phyloP scores from a whole-genome alignment of 1,140 invertebrate species.

The Drosophila dunni region DNA sequence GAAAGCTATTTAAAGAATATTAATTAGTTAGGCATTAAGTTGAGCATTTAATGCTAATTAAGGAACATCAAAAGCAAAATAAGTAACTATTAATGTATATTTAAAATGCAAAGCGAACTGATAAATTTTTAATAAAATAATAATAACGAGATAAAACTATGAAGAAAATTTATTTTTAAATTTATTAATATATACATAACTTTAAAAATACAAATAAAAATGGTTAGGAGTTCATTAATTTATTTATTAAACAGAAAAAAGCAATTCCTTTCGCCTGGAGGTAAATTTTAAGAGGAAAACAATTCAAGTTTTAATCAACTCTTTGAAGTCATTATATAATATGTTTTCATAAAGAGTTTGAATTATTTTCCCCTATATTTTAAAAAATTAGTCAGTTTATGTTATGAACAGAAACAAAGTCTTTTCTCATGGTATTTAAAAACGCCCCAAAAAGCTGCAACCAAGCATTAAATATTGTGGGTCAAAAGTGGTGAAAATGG shows the following conservation, averaged over 20 bases:
- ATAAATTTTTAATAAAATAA: too few relatives aligned
- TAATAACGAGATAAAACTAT: background rate
- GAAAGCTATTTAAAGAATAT: background rate
- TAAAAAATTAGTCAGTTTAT: conserved; percentile 3
- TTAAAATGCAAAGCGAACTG: too few relatives aligned
- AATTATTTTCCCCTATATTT: background rate
- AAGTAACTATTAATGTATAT: too few relatives aligned
- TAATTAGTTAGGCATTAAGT: conserved; percentile 1
- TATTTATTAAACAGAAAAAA: too few relatives aligned
- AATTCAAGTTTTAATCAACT: conserved; percentile 1
- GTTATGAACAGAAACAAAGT: background rate
- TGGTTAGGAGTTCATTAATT: too few relatives aligned
- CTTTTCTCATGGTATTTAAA: conserved; percentile 13
- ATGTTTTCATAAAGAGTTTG: background rate
- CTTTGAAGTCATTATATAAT: conserved; percentile 1
- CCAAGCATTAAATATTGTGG: conserved; percentile 28
- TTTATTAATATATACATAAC: too few relatives aligned
- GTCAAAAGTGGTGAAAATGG: background rate
- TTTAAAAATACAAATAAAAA: too few relatives aligned
- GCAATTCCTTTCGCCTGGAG: too few relatives aligned
- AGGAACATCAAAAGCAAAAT: background rate
- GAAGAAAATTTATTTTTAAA: background rate
- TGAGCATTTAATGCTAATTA: conserved; percentile 8
- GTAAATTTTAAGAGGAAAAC: background rate
- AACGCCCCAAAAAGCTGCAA: conserved; percentile 8